Conservation (phyloP, 92 coral and sea anemone species). For the Parazoanthus swiftii region DNA sequence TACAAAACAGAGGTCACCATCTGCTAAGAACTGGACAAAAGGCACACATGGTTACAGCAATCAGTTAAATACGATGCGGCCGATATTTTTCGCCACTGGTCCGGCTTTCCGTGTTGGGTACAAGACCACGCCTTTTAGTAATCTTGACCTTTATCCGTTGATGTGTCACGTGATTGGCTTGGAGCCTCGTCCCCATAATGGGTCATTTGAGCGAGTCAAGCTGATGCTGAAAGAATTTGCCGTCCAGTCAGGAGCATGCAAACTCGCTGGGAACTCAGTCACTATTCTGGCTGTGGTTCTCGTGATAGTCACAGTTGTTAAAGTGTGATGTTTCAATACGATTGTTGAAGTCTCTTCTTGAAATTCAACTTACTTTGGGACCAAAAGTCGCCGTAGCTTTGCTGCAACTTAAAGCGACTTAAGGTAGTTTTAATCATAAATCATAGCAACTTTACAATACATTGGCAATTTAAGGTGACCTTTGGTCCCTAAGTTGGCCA, state of each 20-base stretch:
- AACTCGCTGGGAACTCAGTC: background rate
- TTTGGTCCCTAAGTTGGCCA: too few species aligned
- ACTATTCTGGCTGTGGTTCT: background rate
- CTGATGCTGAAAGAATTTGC: conserved; percentile 51
- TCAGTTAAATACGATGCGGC: conserved; percentile 49
- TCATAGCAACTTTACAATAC: too few species aligned
- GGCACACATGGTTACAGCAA: conserved; percentile 54
- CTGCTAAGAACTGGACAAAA: conserved; percentile 25
- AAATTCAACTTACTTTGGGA: background rate
- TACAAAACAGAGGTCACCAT: background rate
- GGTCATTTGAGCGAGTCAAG: conserved; percentile 74
- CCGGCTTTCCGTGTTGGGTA: conserved; percentile 59
- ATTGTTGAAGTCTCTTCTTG: background rate
- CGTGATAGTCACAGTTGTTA: background rate
- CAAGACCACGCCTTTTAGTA: conserved; percentile 33
- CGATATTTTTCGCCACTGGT: conserved; percentile 53
- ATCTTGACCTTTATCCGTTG: conserved; percentile 48
- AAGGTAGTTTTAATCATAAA: too few species aligned
- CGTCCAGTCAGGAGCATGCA: background rate
- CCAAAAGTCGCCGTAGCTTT: too few species aligned
- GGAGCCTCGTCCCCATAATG: conserved; percentile 50
- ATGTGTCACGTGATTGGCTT: conserved; percentile 54
- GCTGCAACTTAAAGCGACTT: too few species aligned
- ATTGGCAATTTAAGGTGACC: too few species aligned
- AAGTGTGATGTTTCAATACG: background rate